Conservation (phyloP, 2,113 vertebrate species). For the Tyrannus savana region DNA sequence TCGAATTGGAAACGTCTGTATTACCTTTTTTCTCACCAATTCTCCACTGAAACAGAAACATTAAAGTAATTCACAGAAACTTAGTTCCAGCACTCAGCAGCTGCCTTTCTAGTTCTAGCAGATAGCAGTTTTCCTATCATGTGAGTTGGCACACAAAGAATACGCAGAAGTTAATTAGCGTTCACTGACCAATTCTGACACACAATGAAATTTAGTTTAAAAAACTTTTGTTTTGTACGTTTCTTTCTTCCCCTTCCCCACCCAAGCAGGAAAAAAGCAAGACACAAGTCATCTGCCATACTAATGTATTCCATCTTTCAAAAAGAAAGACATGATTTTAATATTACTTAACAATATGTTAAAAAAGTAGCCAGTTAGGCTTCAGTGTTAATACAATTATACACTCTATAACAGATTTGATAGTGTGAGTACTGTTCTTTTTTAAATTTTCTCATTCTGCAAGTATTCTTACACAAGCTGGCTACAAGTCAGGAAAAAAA, state of each 20-base stretch:
- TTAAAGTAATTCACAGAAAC: background rate
- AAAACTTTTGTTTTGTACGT: background rate
- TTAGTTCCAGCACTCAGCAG: background rate
- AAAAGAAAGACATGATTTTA: slow-evolving; percentile 99
- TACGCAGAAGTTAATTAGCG: background rate
- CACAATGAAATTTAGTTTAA: background rate
- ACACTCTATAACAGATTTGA: slow-evolving; percentile 96
- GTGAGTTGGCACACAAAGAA: background rate
- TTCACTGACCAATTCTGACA: background rate
- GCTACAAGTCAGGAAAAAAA: slow-evolving; percentile 82
- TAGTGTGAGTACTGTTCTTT: slow-evolving; percentile 94
- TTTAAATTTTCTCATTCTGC: slow-evolving; percentile 87
- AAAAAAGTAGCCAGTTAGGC: slow-evolving; percentile 99
- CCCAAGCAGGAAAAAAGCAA: slow-evolving; percentile 75
- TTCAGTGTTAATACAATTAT: slow-evolving; percentile 99
- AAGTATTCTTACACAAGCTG: slow-evolving; percentile 94
- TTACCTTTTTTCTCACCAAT: background rate
- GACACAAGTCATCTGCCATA: slow-evolving; percentile 89
- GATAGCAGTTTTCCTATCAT: background rate
- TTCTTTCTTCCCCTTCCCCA: background rate
- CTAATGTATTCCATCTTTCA: slow-evolving; percentile 99
- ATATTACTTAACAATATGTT: slow-evolving; percentile 99
- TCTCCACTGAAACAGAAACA: background rate
- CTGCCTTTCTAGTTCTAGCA: background rate
- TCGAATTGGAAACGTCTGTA: background rate